These are phyloP conservation scores for Lithophane leautieri DNA, from an alignment of 2,888 invertebrate genomes.

Conservation along the genomic window DNA sequence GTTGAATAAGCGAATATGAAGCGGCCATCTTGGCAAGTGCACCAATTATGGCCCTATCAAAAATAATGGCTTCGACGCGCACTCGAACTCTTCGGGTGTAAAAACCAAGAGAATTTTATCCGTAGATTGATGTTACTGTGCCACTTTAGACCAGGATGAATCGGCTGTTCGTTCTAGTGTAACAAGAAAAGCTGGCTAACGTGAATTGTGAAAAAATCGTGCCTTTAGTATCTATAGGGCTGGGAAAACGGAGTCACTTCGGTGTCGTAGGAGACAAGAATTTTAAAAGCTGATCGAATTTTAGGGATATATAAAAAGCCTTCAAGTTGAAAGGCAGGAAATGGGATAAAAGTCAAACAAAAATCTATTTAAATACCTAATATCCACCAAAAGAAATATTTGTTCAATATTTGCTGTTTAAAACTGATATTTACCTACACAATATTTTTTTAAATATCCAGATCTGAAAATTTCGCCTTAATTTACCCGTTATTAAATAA, in stretches of 20 bases:
- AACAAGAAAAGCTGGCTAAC: constrained; percentile 36
- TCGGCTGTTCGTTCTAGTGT: constrained; percentile 32
- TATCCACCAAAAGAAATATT: not conserved
- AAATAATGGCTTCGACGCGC: constrained; percentile 68
- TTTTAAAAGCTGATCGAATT: not conserved
- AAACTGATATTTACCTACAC: not conserved
- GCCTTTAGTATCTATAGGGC: not conserved
- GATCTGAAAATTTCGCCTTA: not conserved
- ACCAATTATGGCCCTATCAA: constrained; percentile 77
- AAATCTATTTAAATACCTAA: too few relatives aligned
- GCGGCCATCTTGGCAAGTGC: constrained; percentile 69
- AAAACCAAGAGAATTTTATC: constrained; percentile 46
- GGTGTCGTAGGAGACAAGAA: not conserved
- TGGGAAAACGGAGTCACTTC: constrained; percentile 3
- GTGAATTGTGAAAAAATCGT: constrained; percentile 35
- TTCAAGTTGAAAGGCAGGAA: too few relatives aligned
- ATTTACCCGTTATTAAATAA: not conserved
- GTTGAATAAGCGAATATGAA: constrained; percentile 65
- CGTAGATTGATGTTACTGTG: constrained; percentile 50
- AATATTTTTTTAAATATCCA: not conserved
- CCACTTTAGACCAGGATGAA: constrained; percentile 40
- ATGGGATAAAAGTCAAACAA: too few relatives aligned
- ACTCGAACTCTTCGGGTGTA: constrained; percentile 50
- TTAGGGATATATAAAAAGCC: not conserved
- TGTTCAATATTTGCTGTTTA: not conserved